Conservation (phyloP, 2,797 vertebrate species). For the Sphaeramia orbicularis region DNA sequence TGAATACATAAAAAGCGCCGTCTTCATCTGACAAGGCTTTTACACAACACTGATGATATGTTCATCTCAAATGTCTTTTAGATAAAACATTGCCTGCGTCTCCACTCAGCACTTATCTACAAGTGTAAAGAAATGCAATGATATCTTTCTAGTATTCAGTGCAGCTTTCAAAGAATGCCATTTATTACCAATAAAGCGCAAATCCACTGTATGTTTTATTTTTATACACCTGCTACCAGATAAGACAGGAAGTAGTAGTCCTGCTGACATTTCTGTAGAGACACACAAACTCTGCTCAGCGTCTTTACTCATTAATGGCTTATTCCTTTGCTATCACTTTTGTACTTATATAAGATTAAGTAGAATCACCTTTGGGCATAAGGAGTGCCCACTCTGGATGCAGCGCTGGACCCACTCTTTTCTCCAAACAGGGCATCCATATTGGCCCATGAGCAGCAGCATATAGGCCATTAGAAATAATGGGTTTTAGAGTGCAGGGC, state of each 20-base stretch:
- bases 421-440: conserved; percentile 37
- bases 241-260: background rate
- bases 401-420: conserved; percentile 23
- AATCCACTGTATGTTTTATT: conserved; percentile 5
- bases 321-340: background rate
- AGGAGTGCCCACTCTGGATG: conserved; percentile 3
- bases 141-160: conserved; percentile 10
- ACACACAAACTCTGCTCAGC: background rate
- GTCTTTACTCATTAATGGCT: conserved; percentile 2
- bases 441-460: conserved; percentile 30
- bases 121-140: conserved; percentile 10
- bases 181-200: background rate
- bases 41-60: background rate
- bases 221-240: background rate
- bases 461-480: conserved; percentile 63
- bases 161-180: conserved; percentile 1
- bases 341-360: conserved; percentile 9
- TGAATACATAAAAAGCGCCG: background rate
- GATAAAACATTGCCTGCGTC: background rate
- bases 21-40: background rate
- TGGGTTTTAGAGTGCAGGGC: conserved; percentile 69
- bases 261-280: background rate
- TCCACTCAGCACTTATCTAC: conserved; percentile 7
- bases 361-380: conserved; percentile 36
- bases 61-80: background rate